Percentiles rank a stretch among this genome's conserved stretches.
phyloP scores from a whole-genome alignment of 2,113 vertebrate genomes.

The Caloenas nicobarica region DNA sequence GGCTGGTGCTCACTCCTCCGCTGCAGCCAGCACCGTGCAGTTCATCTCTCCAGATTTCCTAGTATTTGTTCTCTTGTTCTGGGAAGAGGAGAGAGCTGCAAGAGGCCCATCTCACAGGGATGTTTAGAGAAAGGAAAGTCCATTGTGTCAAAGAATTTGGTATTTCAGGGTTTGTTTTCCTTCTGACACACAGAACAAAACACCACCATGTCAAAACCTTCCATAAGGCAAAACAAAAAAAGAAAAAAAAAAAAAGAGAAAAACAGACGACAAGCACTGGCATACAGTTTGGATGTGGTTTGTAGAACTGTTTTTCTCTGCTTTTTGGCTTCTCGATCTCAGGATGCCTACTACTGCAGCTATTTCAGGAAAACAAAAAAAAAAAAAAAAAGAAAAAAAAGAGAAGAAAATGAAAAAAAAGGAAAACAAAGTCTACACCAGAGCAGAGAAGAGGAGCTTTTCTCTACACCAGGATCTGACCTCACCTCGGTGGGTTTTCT shows the following conservation, averaged over 20 bases:
- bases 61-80: slow-evolving; percentile 41
- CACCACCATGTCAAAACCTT: background rate
- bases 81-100: slow-evolving; percentile 39
- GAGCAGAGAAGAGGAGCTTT: background rate
- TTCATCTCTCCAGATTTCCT: slow-evolving; percentile 41
- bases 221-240: background rate
- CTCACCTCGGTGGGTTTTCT: background rate
- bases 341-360: background rate
- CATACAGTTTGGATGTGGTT: background rate
- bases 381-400: no score
- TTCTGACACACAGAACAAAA: slow-evolving; percentile 42
- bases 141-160: slow-evolving; percentile 52
- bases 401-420: background rate
- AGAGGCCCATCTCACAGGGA: slow-evolving; percentile 49
- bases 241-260: background rate
- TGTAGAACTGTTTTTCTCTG: background rate
- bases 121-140: slow-evolving; percentile 42
- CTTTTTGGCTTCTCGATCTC: background rate
- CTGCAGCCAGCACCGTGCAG: background rate
- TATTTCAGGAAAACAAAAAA: background rate
- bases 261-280: background rate
- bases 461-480: background rate
- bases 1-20: background rate
- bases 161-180: slow-evolving; percentile 54
- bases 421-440: background rate